Base-by-base conservation (phyloP, 2,888 invertebrate genomes). In the Serrognathus titanus region DNA sequence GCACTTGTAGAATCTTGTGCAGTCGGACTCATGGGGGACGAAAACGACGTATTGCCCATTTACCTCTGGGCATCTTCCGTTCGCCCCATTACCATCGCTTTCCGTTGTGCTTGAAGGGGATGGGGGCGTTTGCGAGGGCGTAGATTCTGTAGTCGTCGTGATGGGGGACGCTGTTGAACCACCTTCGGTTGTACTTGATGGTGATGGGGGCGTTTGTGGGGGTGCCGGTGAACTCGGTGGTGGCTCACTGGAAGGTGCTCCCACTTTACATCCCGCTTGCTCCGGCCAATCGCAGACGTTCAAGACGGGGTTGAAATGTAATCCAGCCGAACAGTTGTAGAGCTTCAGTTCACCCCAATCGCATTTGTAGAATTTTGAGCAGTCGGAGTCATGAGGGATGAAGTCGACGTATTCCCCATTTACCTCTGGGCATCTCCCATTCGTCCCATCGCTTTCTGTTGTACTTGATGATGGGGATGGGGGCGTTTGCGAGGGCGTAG, bases 1-100 rank as follows among this genome's bases (percentile, higher is more conserved):
- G 39, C 62, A 62, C 48, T 48, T 56, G 37, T 52, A 56, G 39
- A 52, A 56, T 16, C 45, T 43, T 2, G 51, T 31, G 41, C 62
- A 62, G 50, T 62, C 56, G 8, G 48, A 43, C 20, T 55, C 53
- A 35, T 60, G 50, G 2, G 58, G 52, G 37, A 55, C 11, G 24
- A 56, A 53, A 31, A 46, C 48, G 13, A 47, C 56, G n/a, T 53
- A 36, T 2, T 9, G 12, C 12, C 52, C 53, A 47, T 56, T 55
- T 20, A 47, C 11, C 11, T 40, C 46, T 31, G 61, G 58, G 13
- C 61, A 61, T 20, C 36, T 13, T n/a, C 53, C 51, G 31, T 48
- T 48, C 10, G 52, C 43, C n/a, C 48, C 56, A 11, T 31, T n/a
- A 5, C 24, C 24, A 24, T 24, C 5, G 24, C 6, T 6, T 24